phyloP scores from a whole-genome alignment of 92 coral and sea anemone genomes.

The Virgularia gustaviana region DNA sequence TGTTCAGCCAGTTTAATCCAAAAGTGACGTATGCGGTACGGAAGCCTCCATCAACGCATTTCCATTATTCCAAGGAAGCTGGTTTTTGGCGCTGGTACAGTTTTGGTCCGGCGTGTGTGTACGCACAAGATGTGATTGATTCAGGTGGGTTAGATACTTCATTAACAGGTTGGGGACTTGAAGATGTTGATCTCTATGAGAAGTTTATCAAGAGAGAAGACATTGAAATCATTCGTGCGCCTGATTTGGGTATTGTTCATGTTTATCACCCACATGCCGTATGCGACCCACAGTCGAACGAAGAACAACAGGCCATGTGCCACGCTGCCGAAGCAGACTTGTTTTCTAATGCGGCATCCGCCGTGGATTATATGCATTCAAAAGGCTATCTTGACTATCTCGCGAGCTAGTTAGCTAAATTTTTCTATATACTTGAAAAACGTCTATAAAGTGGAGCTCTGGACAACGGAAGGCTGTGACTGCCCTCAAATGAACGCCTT shows the following conservation, averaged over 20 bases:
- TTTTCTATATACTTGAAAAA: too few relatives aligned
- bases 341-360: conserved; percentile 13
- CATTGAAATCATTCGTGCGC: conserved; percentile 37
- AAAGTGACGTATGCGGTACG: conserved; percentile 6
- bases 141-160: conserved; percentile 19
- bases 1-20: conserved; percentile 33
- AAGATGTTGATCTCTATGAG: conserved; percentile 31
- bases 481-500: too few relatives aligned
- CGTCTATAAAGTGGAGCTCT: too few relatives aligned
- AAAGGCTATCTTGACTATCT: conserved; percentile 23
- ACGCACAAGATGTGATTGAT: conserved; percentile 20
- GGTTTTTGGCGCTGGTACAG: conserved; percentile 39
- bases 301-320: conserved; percentile 35
- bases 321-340: conserved; percentile 30
- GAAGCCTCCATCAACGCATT: conserved; percentile 7
- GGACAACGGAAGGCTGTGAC: too few relatives aligned
- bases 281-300: conserved; percentile 23
- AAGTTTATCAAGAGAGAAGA: conserved; percentile 17
- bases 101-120: conserved; percentile 28
- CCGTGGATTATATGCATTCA: conserved; percentile 5
- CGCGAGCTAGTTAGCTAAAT: not conserved
- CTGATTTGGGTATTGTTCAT: conserved; percentile 36
- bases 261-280: conserved; percentile 35
- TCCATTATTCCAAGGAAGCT: conserved; percentile 24
- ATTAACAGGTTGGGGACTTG: conserved; percentile 26